Evolutionary conservation across 2,888 invertebrate species (phyloP), one percentile per base, ranked within the genome.

Genomic region (Cartodere bifasciata): DNA sequence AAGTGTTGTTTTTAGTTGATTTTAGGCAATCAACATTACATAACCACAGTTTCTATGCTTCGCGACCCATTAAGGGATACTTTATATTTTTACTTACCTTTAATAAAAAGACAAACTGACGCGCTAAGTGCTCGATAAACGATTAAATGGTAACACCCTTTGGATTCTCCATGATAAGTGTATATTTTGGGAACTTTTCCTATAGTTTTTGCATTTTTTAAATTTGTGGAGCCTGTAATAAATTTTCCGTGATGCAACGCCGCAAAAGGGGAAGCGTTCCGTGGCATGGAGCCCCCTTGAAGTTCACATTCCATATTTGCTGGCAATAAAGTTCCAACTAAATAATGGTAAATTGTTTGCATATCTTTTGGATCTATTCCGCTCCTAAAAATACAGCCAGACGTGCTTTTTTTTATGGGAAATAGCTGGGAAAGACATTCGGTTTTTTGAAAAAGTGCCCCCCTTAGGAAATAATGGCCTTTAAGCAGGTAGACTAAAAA

Each of bases 111-210:
- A 53, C 87, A 87, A 17, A 92, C 64, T 14, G 88, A 85, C 4
- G 88, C 83, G 63, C 84, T 86, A 25, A 86, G 59, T 4, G 84
- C 79, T 41, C 86, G 72, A 55, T 94, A 94, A 13, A 88, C 79
- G 10, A 92, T 65, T 50, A 92, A 64, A 55, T 80, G 72, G 54
- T 79, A 76, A 41, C 75, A 70, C 12, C 37, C 43, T 32, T 69
- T 69, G 21, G 69, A 65, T 41, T 70, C 65, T 3, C 51, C 56
- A 34, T 70, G 64, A 52, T 71, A 75, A 11, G 85, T 62, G 49
- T 73, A 73, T 7, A 85, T 73, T 60, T 73, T 76, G 1, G 79
- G 75, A 16, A 83, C 62, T 56, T 75, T 79, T 17, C 72, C 70
- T 23, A 61, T 50, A 6, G 53, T 57, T 47, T 60, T 61, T 2